Evolutionary conservation across 2,113 vertebrate genomes (phyloP).

Genomic region (Elgaria multicarinata): DNA sequence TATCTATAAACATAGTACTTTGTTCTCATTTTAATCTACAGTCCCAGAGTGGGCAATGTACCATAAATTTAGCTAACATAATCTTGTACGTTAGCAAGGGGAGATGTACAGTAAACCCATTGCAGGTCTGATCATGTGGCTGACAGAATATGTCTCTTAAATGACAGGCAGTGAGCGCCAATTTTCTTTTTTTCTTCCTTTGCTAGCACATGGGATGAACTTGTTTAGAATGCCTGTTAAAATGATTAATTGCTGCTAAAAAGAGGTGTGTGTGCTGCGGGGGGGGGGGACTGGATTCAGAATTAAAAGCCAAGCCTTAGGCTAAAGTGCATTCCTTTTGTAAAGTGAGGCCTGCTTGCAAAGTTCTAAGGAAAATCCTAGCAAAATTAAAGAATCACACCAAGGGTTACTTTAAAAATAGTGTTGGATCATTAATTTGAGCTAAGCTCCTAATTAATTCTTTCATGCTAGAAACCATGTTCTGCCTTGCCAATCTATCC

Average conservation of each 20-base stretch:
- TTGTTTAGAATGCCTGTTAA: conserved; percentile 1
- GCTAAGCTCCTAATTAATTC: conserved; percentile 49
- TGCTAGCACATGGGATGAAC: not conserved
- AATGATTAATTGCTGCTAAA: not conserved
- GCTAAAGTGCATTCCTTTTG: conserved; percentile 5
- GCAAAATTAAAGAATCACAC: conserved; percentile 21
- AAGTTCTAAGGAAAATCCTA: conserved; percentile 20
- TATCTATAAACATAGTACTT: conserved; percentile 63
- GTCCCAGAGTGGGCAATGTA: conserved; percentile 59
- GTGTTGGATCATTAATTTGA: conserved; percentile 61
- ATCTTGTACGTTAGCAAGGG: conserved; percentile 45
- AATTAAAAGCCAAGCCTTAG: conserved; percentile 21
- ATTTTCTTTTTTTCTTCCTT: not conserved
- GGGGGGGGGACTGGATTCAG: not conserved
- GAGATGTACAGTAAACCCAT: conserved; percentile 32
- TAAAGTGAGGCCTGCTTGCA: conserved; percentile 38
- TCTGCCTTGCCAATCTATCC: conserved; percentile 50
- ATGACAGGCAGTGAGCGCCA: conserved; percentile 16
- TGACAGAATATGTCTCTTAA: conserved; percentile 23
- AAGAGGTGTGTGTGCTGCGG: too few relatives aligned
- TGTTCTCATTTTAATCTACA: conserved; percentile 66
- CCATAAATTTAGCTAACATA: conserved; percentile 50
- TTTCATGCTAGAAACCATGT: conserved; percentile 40
- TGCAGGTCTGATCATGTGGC: not conserved
- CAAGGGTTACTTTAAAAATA: not conserved